Base-by-base conservation (phyloP, 2,888 invertebrate genomes). In the Meghimatium bilineatum region DNA sequence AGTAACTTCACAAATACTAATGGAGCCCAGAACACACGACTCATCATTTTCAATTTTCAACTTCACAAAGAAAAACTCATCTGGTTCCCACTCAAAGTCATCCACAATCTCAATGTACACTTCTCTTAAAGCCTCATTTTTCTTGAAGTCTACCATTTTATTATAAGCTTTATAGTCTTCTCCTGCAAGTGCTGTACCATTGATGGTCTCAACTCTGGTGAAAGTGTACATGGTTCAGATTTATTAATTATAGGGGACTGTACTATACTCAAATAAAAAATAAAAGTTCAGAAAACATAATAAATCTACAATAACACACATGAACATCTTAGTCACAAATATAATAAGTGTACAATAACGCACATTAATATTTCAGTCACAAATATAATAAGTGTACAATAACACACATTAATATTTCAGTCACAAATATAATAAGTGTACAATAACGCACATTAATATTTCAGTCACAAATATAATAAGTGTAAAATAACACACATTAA, bases 41-140 rank as follows among this genome's bases (percentile, higher is more conserved):
- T 44, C 44, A 8, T 8, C 44, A 8, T 88, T 87, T 6, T 84
- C 78, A 0, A 86, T 8, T n/a, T 87, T 84, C 67, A 95, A 88
- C 87, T 95, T 94, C 32, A 95, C 94, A 91, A 95, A 95, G 92
- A 95, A 95, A 85, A 95, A 95, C 92, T 95, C 95, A 90, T 95
- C 95, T 0, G 95, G 95, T 90, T 95, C 95, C 95, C 95, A 95
- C 87, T 95, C 95, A 84, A 94, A 94, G 88, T 95, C 95, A 86
- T 95, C 94, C 26, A 95, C 93, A 87, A 95, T 94, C 87, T 94
- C 94, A 14, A 95, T 93, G 67, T 91, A 93, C 32, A 95, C 87
- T 88, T 93, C 91, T 87, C 95, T 94, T 84, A 95, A 94, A 63
- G 91, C 91, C 87, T 95, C 95, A 56, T 94, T 93, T 56, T 94